Base-by-base conservation (phyloP, 2,888 invertebrate species). In the Drosophila melanosoma region DNA sequence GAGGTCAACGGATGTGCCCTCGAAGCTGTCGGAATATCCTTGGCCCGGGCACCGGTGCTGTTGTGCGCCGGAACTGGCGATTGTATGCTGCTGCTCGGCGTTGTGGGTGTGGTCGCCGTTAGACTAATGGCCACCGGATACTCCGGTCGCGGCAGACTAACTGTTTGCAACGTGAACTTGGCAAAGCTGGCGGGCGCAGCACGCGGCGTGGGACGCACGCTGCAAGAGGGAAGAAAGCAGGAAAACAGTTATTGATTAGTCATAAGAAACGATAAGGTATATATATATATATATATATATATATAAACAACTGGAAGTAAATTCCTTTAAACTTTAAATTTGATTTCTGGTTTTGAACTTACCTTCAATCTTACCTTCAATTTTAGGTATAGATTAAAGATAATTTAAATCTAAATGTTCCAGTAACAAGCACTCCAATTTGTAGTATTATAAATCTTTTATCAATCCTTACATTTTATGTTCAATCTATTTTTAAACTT, bases 91-190 rank as follows among this genome's bases (percentile, higher is more conserved):
- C 84, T 83, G 68, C 79, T 85, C 40, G 91, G 91, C 48, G 91
- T 88, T 36, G 91, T 91, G 10, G 91, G 91, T 49, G 90, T 89
- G 32, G 87, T 87, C n/a, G 91, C 86, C 10, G 76, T 90, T 62
- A 93, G 82, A 78, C 93, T 93, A 36, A 93, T 93, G 76, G 93
- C 92, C 48, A 94, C 94, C 26, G 96, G 95, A 87, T 95, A 96
- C 92, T 97, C 97, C 0, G 97, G 97, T 70, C 95, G 94, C 0
- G 97, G 97, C 79, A 97, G 93, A 89, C 96, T 96, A 66, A 95
- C 96, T 36, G 96, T 95, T 82, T 96, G 96, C 60, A 96, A 91
- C 5, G 95, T 95, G 79, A 94, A 96, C 92, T 95, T 96, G 60
- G 92, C 91, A 59, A 89, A 91, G 69, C 94, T 94, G 92, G 83